Base-by-base conservation (phyloP, 2,113 vertebrate genomes). In the Calidris pugnax region DNA sequence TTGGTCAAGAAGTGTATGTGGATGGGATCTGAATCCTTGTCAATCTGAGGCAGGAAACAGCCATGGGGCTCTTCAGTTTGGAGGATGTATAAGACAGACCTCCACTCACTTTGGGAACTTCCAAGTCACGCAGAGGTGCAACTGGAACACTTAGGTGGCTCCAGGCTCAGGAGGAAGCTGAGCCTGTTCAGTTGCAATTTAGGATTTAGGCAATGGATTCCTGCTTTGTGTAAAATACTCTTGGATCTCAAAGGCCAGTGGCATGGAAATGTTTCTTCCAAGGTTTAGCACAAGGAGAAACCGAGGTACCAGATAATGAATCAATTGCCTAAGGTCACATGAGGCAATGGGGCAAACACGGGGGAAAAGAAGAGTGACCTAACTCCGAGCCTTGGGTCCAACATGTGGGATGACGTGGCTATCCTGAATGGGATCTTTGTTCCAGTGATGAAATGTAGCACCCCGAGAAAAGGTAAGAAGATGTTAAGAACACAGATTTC, bases 391-490 rank as follows among this genome's bases (percentile, higher is more conserved):
- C 26, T 63, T 17, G 22, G 12, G 32, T 71, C 77, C 35, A 68
- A 12, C 11, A 17, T 51, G 71, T 37, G 79, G 30, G 24, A 68
- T 48, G 66, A 81, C 2, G 14, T 43, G 57, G n/a, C 56, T 81
- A 1, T n/a, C 60, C 81, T 91, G 84, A 90, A 97, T 69, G 26
- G 50, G 24, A 79, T 81, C 79, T 96, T 95, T 97, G 12, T 93
- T 41, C 41, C 64, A 17, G 32, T 85, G 67, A 84, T 74, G 89
- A 97, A 95, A 85, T 81, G 32, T 74, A 83, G 87, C 41, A 84
- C 72, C 20, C 51, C 0, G 0, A 92, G 90, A 89, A 95, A 90
- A 92, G 63, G 80, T 73, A 93, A 89, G 73, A 87, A 45, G 80
- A 88, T 1, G 4, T 92, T 69, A 74, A 92, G 59, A 93, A 88